These are phyloP conservation scores for Phthorimaea operculella DNA, from an alignment of 1,140 invertebrate species.

Conservation along the genomic window DNA sequence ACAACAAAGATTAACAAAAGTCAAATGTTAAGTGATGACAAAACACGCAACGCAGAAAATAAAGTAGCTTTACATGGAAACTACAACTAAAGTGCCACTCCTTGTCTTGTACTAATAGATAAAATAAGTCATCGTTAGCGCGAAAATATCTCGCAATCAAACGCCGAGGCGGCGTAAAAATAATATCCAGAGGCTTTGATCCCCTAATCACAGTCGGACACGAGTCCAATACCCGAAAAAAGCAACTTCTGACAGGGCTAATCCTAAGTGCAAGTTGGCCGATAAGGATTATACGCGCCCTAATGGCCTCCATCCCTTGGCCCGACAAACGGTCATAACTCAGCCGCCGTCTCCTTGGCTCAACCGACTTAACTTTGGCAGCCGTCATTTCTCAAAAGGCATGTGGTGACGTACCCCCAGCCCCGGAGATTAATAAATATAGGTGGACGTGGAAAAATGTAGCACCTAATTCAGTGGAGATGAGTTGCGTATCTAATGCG, in stretches of 20 bases:
- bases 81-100: background rate
- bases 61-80: background rate
- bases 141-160: background rate
- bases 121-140: background rate
- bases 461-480: constrained; percentile 54
- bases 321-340: constrained; percentile 63
- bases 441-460: constrained; percentile 62
- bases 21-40: constrained; percentile 1
- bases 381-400: constrained; percentile 65
- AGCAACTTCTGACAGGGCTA: constrained; percentile 62
- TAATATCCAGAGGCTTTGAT: constrained; percentile 22
- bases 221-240: constrained; percentile 54
- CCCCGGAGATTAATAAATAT: constrained; percentile 61
- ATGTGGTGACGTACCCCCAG: constrained; percentile 52
- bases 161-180: background rate
- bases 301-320: constrained; percentile 63
- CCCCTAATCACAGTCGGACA: constrained; percentile 58
- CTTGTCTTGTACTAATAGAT: background rate
- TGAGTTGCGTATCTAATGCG: constrained; percentile 41
- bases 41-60: background rate
- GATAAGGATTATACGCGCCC: constrained; percentile 63
- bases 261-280: constrained; percentile 65
- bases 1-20: background rate
- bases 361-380: constrained; percentile 66
- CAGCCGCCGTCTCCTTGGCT: constrained; percentile 52